Evolutionary conservation across 1,140 invertebrate genomes (phyloP), one percentile per base, ranked within the genome.

Genomic region (Philopotamus ludificatus): DNA sequence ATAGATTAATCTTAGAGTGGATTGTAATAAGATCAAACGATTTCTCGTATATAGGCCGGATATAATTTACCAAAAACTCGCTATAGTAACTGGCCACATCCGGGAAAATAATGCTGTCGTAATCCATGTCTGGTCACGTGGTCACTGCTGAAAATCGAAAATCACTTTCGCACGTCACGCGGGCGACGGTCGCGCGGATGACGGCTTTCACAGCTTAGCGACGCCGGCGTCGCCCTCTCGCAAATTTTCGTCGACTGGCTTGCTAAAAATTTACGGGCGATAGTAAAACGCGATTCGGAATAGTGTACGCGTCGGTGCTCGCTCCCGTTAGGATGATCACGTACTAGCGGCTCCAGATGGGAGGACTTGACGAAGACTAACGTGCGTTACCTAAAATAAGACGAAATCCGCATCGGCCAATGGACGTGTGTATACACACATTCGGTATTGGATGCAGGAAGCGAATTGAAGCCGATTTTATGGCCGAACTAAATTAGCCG

Each of bases 21-120:
- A n/a, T n/a, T n/a, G n/a, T n/a, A n/a, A n/a, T n/a, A n/a, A n/a
- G n/a, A n/a, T n/a, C n/a, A n/a, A n/a, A n/a, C n/a, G n/a, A n/a
- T n/a, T n/a, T n/a, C n/a, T n/a, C n/a, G n/a, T n/a, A n/a, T n/a
- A n/a, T n/a, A n/a, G n/a, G n/a, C n/a, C n/a, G n/a, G n/a, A n/a
- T n/a, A n/a, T n/a, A n/a, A 34, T 34, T 65, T 63, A 70, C 68
- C 68, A 70, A 60, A 25, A 70, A 49, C 26, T 70, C 65, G 21
- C 61, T 65, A 55, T 70, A 70, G 54, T 65, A 67, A 54, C 54
- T 67, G 23, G 65, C 65, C 16, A 70, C 68, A 20, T 70, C 68
- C 1, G 66, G 68, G 42, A 70, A 67, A 16, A 70, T 64, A 47
- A 70, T 70, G 58, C 68, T 70, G 58, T 70, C 68, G 66, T 62